Conservation (phyloP, 2,797 vertebrate genomes). For the Miichthys miiuy region DNA sequence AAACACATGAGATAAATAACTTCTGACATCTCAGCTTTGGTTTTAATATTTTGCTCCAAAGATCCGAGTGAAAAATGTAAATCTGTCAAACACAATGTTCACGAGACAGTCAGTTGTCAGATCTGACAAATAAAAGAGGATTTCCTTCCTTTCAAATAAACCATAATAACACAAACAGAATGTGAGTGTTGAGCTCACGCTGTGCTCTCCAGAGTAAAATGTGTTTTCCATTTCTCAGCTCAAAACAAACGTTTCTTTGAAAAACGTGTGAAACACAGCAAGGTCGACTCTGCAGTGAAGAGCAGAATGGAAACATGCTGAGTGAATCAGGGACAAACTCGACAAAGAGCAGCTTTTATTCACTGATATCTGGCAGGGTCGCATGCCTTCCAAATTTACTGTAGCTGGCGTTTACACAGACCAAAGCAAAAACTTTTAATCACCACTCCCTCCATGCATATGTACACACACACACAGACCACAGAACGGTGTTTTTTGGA, state of each 20-base stretch:
- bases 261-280: neutral
- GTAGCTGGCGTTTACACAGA: conserved; percentile 38
- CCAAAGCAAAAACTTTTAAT: conserved; percentile 57
- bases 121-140: conserved; percentile 9
- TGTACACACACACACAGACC: conserved; percentile 24
- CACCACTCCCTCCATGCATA: conserved; percentile 20
- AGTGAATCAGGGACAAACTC: conserved; percentile 35
- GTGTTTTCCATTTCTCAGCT: conserved; percentile 22
- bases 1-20: neutral
- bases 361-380: conserved; percentile 18
- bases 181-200: neutral
- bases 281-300: conserved; percentile 9
- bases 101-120: neutral
- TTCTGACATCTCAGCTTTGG: conserved; percentile 4
- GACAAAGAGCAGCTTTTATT: conserved; percentile 55
- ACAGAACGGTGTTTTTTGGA: conserved; percentile 22
- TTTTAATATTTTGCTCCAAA: conserved; percentile 8
- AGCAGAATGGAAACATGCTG: conserved; percentile 19
- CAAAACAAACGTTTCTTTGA: conserved; percentile 25
- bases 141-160: conserved; percentile 11
- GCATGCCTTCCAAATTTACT: conserved; percentile 19
- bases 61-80: neutral
- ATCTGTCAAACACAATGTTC: neutral
- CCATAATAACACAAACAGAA: conserved; percentile 22
- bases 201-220: conserved; percentile 3